A percentile compares a stretch with the other conserved stretches of the same genome.
These are phyloP conservation scores for Leuciscus waleckii DNA, from an alignment of 2,797 vertebrate species.

Conservation along the genomic window DNA sequence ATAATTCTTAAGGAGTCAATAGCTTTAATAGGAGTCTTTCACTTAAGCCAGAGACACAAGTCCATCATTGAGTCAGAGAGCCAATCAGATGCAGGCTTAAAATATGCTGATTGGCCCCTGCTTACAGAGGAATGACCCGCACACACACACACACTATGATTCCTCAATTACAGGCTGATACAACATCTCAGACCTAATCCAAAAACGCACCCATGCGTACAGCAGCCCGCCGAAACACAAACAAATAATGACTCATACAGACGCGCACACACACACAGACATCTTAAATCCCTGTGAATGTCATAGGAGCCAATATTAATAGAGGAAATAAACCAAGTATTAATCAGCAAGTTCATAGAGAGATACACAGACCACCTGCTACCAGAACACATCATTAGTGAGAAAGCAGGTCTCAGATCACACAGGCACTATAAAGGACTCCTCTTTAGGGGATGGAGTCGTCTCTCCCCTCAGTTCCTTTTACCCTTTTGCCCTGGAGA, in stretches of 20 bases:
- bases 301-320: constrained; percentile 8
- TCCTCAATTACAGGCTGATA: constrained; percentile 59
- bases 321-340: constrained; percentile 25
- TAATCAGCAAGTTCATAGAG: constrained; percentile 7
- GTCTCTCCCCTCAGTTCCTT: constrained; percentile 1
- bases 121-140: neutral
- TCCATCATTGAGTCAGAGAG: neutral
- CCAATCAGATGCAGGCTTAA: constrained; percentile 17
- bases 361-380: neutral
- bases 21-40: neutral
- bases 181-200: constrained; percentile 47
- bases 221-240: constrained; percentile 49
- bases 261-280: constrained; percentile 27
- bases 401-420: constrained; percentile 6
- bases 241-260: neutral
- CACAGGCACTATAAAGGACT: neutral
- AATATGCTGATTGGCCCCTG: constrained; percentile 6
- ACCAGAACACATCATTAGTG: neutral
- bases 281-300: constrained; percentile 15
- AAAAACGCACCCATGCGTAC: constrained; percentile 32
- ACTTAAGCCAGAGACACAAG: neutral
- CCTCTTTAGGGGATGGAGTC: neutral
- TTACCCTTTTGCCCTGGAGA: constrained; percentile 10
- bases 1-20: neutral
- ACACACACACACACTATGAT: constrained; percentile 25